Percentiles rank a stretch among this genome's conserved stretches.
phyloP scores from a whole-genome alignment of 2,888 invertebrate genomes.

The Rhodophaea formosa region DNA sequence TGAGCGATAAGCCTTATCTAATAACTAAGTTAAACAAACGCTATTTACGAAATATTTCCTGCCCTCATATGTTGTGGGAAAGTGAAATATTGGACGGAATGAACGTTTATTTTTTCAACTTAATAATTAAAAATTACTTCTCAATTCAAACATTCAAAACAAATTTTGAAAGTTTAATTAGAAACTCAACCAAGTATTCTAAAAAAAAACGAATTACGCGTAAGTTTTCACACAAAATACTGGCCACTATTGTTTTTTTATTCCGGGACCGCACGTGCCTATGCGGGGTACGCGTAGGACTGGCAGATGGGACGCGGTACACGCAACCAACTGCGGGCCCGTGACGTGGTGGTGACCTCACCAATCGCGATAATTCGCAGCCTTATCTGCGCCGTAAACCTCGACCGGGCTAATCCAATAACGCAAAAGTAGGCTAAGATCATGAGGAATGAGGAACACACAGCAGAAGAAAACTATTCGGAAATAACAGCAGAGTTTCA shows the following conservation, averaged over 20 bases:
- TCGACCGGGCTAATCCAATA: slow-evolving; percentile 22
- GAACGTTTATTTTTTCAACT: not conserved
- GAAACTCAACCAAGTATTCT: not conserved
- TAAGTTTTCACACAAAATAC: not conserved
- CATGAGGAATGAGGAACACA: not conserved
- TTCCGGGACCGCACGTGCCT: slow-evolving; percentile 36
- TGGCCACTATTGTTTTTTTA: slow-evolving; percentile 26
- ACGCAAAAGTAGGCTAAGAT: slow-evolving; percentile 11
- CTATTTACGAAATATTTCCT: not conserved
- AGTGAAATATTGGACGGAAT: not conserved
- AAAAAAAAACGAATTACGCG: not conserved
- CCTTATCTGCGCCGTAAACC: slow-evolving; percentile 34
- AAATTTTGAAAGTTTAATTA: not conserved
- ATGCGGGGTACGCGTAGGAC: slow-evolving; percentile 45
- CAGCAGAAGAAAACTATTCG: not conserved
- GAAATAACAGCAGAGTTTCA: not conserved
- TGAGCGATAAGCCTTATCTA: not conserved
- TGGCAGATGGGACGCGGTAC: slow-evolving; percentile 40
- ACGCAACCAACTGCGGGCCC: slow-evolving; percentile 43
- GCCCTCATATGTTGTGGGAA: not conserved
- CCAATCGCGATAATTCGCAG: slow-evolving; percentile 39
- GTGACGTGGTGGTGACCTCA: slow-evolving; percentile 61
- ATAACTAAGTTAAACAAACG: slow-evolving; percentile 1
- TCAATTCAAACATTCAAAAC: not conserved
- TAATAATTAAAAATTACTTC: not conserved